Evolutionary conservation across 2,888 invertebrate species (phyloP).

Genomic region (Disparrhopalites patrizii): DNA sequence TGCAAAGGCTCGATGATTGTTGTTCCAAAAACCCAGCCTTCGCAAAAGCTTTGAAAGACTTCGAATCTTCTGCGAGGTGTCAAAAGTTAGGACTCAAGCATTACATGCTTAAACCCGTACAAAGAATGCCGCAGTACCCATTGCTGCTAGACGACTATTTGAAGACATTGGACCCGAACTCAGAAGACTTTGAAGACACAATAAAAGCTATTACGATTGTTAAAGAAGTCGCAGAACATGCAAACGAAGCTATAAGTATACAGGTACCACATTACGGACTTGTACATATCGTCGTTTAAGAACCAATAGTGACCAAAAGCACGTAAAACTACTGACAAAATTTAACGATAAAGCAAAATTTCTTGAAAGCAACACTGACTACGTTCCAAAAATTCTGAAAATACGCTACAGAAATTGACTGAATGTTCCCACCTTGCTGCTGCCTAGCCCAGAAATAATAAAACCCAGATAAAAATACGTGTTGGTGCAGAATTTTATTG

Average conservation of each 20-base stretch:
- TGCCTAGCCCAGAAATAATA: too few relatives aligned
- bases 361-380: too few relatives aligned
- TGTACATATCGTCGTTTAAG: too few relatives aligned
- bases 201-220: constrained; percentile 58
- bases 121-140: constrained; percentile 61
- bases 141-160: constrained; percentile 61
- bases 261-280: too few relatives aligned
- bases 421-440: too few relatives aligned
- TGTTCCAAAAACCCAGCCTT: constrained; percentile 54
- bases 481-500: too few relatives aligned
- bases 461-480: too few relatives aligned
- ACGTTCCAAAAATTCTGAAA: too few relatives aligned
- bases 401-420: too few relatives aligned
- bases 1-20: constrained; percentile 54
- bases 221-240: constrained; percentile 59
- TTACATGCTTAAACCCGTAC: constrained; percentile 65
- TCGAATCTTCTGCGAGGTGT: constrained; percentile 54
- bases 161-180: constrained; percentile 54
- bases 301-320: too few relatives aligned
- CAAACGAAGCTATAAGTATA: constrained; percentile 57
- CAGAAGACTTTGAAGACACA: constrained; percentile 59
- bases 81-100: constrained; percentile 59
- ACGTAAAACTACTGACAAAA: too few relatives aligned
- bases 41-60: constrained; percentile 52
- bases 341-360: too few relatives aligned